These are phyloP conservation scores for Dysdera silvatica DNA, from an alignment of 1,140 invertebrate genomes.

Conservation along the genomic window DNA sequence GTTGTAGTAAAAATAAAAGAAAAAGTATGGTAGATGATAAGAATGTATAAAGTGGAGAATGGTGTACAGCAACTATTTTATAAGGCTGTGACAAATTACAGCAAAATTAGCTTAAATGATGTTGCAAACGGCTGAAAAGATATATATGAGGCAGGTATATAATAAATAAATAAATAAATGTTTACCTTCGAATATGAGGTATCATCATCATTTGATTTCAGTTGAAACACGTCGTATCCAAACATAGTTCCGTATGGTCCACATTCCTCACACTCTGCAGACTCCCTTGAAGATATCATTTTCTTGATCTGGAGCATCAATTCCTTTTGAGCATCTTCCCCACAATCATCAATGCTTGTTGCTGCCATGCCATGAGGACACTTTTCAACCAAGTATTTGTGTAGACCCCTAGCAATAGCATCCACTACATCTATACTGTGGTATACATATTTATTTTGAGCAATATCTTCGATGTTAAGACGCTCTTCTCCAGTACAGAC, in stretches of 20 bases:
- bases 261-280: constrained; percentile 25
- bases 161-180: no score
- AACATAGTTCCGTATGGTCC: neutral
- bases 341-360: constrained; percentile 38
- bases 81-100: no score
- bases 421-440: constrained; percentile 45
- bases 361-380: constrained; percentile 33
- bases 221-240: constrained; percentile 20
- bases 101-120: no score
- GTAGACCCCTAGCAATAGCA: constrained; percentile 44
- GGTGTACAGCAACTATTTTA: no score
- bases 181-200: no score
- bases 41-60: no score
- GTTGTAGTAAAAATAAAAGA: no score
- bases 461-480: constrained; percentile 21
- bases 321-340: constrained; percentile 30
- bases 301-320: constrained; percentile 14
- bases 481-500: constrained; percentile 27
- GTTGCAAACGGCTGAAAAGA: no score
- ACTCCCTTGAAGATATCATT: constrained; percentile 2
- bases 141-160: no score
- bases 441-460: constrained; percentile 41
- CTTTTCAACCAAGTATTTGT: constrained; percentile 35
- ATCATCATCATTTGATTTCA: no score
- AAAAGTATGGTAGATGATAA: no score